Base-by-base conservation (phyloP, 2,888 invertebrate species). In the Oligia fasciuncula region DNA sequence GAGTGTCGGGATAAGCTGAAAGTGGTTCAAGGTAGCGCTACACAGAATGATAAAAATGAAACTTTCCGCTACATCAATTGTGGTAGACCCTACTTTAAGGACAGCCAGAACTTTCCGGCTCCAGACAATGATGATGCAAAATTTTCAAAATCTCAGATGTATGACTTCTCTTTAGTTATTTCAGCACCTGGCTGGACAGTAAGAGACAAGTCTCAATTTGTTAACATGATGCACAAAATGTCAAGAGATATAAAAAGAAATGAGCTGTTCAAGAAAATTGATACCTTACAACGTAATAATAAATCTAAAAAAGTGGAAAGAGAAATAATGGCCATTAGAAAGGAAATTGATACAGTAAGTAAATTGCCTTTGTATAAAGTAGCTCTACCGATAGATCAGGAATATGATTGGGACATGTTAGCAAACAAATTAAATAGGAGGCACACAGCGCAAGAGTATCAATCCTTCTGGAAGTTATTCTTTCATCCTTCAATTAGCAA, bases 401-500 rank as follows among this genome's bases (percentile, higher is more conserved):
- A 97, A 79, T 97, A 97, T 91, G 97, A 98, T 87, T 98, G 98
- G 98, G 93, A 97, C 49, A 94, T 95, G 76, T 94, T 98, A 73
- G 93, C 97, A 0, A 93, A 93, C 11, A 91, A 91, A 46, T 83
- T 97, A 9, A 96, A 97, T 82, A 93, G 95, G 60, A 97, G 97
- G n/a, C 98, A 98, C 89, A 96, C 97, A 0, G 94, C 97, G 0
- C 94, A 95, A 17, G 98, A 98, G 90, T 98, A 98, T 91, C 94
- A 97, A 87, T 97, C 98, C 0, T 97, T 98, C 91, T 98, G 98
- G 98, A 97, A 97, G 80, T 95, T 98, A 43, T 98, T 97, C 90
- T 92, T 98, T 70, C 98, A 98, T 92, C 98, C 98, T 0, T 93
- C 96, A 29, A 96, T 98, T 29, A 98, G 97, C 84, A 98, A 90